Conservation (phyloP, 2,113 vertebrate genomes). For the Tragelaphus strepsiceros region DNA sequence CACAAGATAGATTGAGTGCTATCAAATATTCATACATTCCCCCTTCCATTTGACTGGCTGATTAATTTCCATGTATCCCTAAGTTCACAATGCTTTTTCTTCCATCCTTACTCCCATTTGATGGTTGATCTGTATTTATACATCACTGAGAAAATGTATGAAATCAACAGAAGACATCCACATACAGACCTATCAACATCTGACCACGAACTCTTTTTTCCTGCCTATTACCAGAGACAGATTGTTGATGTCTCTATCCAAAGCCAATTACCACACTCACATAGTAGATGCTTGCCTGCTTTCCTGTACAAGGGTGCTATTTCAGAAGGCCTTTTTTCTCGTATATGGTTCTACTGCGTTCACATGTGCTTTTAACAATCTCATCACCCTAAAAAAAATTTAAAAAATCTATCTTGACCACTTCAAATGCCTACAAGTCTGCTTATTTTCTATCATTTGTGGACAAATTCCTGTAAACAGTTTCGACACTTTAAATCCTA, state of each 20-base stretch:
- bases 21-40: background rate
- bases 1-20: background rate
- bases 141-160: background rate
- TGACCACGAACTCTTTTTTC: background rate
- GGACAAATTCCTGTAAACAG: background rate
- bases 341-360: background rate
- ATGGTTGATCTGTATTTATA: background rate
- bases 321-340: background rate
- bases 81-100: background rate
- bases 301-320: background rate
- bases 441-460: background rate
- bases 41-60: background rate
- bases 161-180: background rate
- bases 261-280: background rate
- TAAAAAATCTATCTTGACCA: background rate
- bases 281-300: background rate
- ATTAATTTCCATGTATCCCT: background rate
- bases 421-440: background rate
- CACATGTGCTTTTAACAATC: background rate
- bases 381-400: background rate
- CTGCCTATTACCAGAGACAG: background rate
- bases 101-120: background rate
- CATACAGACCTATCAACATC: background rate
- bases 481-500: background rate
- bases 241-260: background rate